Percentiles rank a stretch among this genome's conserved stretches.
Conservation (phyloP, 2,797 vertebrate genomes). For the Vespertilio murinus region DNA sequence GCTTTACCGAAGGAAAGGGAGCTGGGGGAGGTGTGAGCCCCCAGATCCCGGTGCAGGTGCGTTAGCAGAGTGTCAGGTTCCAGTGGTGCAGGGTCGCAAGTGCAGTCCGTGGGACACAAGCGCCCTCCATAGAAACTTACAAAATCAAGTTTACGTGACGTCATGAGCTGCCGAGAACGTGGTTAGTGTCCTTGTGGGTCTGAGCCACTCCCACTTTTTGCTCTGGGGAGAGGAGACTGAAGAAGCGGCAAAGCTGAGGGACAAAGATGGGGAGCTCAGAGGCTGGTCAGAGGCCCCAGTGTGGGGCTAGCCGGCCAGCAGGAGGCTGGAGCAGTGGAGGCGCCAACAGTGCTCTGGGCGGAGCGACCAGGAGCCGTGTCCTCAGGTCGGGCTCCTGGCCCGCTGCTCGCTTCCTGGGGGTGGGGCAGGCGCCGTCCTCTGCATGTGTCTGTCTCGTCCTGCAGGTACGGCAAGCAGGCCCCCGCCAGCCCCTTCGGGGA, state of each 20-base stretch:
- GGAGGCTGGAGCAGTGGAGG: too few relatives aligned
- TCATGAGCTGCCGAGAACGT: not conserved
- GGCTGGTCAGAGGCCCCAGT: not conserved
- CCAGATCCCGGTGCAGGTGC: too few relatives aligned
- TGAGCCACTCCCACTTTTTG: not conserved
- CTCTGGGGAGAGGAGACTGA: not conserved
- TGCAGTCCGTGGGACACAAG: not conserved
- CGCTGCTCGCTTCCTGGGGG: not conserved
- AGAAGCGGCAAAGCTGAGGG: not conserved
- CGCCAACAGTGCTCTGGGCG: not conserved
- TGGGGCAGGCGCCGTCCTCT: too few relatives aligned
- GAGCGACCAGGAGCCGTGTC: not conserved
- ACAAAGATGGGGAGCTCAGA: not conserved
- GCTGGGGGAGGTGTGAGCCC: too few relatives aligned
- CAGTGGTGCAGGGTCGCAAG: not conserved
- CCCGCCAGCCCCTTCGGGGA: constrained; percentile 83
- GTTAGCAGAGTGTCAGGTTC: not conserved
- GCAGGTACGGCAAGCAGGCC: constrained; percentile 88
- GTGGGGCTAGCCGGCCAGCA: too few relatives aligned
- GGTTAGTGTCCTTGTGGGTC: not conserved
- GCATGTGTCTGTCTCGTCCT: not conserved
- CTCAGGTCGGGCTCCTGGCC: not conserved
- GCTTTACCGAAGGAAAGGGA: too few relatives aligned
- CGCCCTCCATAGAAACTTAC: not conserved
- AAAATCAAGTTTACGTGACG: not conserved